Evolutionary conservation across 2,113 vertebrate genomes (phyloP).

Genomic region (Sinocyclocheilus rhinocerous): DNA sequence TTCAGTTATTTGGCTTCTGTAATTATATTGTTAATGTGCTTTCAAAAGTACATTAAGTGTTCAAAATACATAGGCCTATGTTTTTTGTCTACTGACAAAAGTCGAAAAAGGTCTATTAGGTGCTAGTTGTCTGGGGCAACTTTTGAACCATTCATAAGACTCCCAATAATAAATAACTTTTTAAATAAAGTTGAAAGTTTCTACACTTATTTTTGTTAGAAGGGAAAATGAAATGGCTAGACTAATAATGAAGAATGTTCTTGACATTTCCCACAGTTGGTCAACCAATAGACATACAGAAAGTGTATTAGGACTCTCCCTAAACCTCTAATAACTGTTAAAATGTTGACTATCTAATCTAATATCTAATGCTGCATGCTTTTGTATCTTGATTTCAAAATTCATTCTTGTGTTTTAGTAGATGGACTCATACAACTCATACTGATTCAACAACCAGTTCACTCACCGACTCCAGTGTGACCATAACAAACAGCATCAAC

Average conservation of each 20-base stretch:
- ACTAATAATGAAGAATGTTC: background rate
- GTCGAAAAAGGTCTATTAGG: background rate
- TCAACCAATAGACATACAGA: background rate
- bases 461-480: background rate
- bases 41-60: too few relatives aligned
- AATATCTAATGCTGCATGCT: too few relatives aligned
- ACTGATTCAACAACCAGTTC: slow-evolving; percentile 24
- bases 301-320: background rate
- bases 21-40: too few relatives aligned
- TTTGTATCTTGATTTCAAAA: background rate
- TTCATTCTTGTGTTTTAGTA: background rate
- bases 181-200: background rate
- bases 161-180: background rate
- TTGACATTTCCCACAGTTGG: too few relatives aligned
- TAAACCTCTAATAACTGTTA: background rate
- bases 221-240: background rate
- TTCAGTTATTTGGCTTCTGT: too few relatives aligned
- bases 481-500: slow-evolving; percentile 30
- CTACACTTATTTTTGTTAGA: background rate
- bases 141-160: background rate
- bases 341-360: background rate
- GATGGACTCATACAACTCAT: background rate
- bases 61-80: too few relatives aligned
- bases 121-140: too few relatives aligned
- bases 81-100: background rate